phyloP scores from a whole-genome alignment of 2,113 vertebrate genomes.

The Brachypodius melanocephalos region DNA sequence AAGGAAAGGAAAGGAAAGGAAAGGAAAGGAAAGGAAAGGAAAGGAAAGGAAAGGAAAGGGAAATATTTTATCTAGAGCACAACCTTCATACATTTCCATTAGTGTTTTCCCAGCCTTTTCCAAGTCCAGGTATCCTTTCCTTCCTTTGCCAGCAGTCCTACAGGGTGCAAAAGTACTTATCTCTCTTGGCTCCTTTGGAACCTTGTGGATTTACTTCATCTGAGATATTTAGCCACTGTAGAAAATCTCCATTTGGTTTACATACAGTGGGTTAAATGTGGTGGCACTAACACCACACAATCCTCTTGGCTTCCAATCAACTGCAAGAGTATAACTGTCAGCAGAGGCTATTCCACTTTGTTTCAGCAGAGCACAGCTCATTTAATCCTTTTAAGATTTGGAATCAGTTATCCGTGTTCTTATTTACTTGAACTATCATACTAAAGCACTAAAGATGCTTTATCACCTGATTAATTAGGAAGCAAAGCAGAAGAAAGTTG shows the following conservation, averaged over 20 bases:
- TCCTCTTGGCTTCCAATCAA: neutral
- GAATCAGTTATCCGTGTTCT: neutral
- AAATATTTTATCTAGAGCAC: neutral
- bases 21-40: rapidly evolving
- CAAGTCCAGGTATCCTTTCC: neutral
- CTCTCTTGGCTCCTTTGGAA: neutral
- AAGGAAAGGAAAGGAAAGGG: too few species aligned
- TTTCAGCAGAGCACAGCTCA: neutral
- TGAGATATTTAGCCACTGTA: neutral
- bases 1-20: rapidly evolving
- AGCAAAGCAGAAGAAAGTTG: neutral
- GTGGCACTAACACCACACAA: neutral
- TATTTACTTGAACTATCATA: neutral
- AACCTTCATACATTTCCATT: rapidly evolving
- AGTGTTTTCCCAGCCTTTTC: neutral
- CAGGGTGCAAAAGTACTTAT: neutral
- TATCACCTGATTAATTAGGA: conserved; percentile 1
- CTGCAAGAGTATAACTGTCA: neutral
- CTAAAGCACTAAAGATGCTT: neutral
- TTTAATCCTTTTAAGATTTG: neutral
- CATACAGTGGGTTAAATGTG: neutral
- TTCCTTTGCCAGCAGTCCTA: neutral
- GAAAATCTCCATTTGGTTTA: neutral
- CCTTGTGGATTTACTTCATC: neutral
- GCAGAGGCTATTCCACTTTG: neutral